These are phyloP conservation scores for Nannoperca australis DNA, from an alignment of 2,797 vertebrate genomes.

Conservation along the genomic window DNA sequence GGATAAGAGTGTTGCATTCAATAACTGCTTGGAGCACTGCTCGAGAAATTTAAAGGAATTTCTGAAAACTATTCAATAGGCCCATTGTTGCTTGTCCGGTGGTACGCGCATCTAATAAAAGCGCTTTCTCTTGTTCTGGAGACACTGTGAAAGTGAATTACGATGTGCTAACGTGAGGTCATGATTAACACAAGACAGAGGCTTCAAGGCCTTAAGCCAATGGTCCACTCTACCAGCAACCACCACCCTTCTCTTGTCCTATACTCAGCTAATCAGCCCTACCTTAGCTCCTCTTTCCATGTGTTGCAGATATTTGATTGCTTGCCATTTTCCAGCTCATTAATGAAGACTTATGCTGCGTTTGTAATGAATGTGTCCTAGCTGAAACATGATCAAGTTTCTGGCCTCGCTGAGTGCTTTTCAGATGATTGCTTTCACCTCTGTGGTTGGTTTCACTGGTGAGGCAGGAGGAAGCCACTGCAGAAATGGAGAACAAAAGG, in stretches of 20 bases:
- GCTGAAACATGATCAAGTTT: constrained; percentile 81
- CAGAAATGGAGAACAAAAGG: constrained; percentile 62
- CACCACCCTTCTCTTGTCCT: background rate
- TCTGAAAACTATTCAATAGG: constrained; percentile 53
- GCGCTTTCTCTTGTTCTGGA: constrained; percentile 39
- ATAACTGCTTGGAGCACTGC: constrained; percentile 46
- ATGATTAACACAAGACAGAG: constrained; percentile 47
- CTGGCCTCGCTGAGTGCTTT: constrained; percentile 79
- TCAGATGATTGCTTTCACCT: constrained; percentile 81
- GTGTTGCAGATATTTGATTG: constrained; percentile 82
- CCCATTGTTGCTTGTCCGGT: constrained; percentile 59
- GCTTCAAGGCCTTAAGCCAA: constrained; percentile 34
- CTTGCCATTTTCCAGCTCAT: constrained; percentile 83
- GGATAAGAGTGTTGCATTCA: constrained; percentile 58
- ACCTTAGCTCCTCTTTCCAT: constrained; percentile 70
- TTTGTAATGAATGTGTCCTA: constrained; percentile 80
- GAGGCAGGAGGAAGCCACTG: constrained; percentile 63
- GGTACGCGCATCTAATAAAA: constrained; percentile 45
- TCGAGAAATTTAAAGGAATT: constrained; percentile 58
- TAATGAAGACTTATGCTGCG: constrained; percentile 81
- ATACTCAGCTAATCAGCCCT: constrained; percentile 62
- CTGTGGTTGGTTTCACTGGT: constrained; percentile 71
- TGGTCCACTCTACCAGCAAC: background rate
- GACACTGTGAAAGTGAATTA: constrained; percentile 52
- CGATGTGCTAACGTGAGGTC: constrained; percentile 52